These are phyloP conservation scores for Pollicipes pollicipes DNA, from an alignment of 1,140 invertebrate genomes.

Conservation along the genomic window DNA sequence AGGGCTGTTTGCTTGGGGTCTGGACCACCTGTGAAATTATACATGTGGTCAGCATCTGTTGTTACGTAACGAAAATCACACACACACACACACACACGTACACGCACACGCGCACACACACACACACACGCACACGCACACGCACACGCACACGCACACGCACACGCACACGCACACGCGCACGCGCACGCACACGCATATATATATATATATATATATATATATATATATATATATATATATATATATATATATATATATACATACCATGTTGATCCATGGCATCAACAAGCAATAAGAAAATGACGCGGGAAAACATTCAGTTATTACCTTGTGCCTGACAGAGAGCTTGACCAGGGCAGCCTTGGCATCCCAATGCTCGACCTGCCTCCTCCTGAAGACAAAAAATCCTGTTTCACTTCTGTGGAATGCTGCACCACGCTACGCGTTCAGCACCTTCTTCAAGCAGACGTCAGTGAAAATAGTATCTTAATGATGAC, in stretches of 20 bases:
- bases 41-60: too few relatives aligned
- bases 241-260: too few relatives aligned
- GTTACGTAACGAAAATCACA: constrained; percentile 16
- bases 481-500: too few relatives aligned
- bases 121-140: neutral
- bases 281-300: too few relatives aligned
- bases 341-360: constrained; percentile 38
- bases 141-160: neutral
- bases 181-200: too few relatives aligned
- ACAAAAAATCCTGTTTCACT: neutral
- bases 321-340: constrained; percentile 7
- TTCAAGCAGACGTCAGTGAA: too few relatives aligned
- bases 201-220: neutral
- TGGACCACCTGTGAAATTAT: constrained; percentile 21
- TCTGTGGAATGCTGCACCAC: too few relatives aligned
- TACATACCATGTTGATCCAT: neutral
- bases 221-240: too few relatives aligned
- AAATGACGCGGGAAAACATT: too few relatives aligned
- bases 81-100: constrained; percentile 15
- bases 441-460: too few relatives aligned
- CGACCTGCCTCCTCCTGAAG: constrained; percentile 30
- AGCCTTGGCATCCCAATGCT: constrained; percentile 35
- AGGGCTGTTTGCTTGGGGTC: constrained; percentile 13
- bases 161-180: too few relatives aligned
- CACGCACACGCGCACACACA: neutral